A percentile compares a stretch with the other conserved stretches of the same genome.
phyloP scores from a whole-genome alignment of 2,888 invertebrate genomes.

The Hypomecis atomaria region DNA sequence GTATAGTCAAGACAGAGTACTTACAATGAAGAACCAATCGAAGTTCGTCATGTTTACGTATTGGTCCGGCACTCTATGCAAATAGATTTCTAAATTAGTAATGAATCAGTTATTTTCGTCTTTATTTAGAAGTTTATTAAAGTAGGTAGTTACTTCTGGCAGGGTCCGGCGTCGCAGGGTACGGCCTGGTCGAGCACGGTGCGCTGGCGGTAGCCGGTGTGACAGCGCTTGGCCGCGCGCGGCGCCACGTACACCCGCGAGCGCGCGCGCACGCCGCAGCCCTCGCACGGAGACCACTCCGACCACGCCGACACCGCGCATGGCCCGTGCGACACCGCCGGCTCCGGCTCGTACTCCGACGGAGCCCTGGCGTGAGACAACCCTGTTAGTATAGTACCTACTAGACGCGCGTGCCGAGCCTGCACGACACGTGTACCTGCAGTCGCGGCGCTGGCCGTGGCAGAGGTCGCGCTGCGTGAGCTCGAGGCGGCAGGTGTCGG shows the following conservation, averaged over 20 bases:
- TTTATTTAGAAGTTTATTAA: too few species aligned
- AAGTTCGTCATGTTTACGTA: constrained; percentile 65
- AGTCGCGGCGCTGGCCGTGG: constrained; percentile 76
- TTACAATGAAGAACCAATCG: constrained; percentile 76
- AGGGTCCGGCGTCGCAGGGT: constrained; percentile 75
- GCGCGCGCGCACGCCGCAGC: constrained; percentile 89
- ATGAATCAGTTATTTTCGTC: too few species aligned
- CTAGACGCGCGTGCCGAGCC: too few species aligned
- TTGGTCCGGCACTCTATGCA: constrained; percentile 63
- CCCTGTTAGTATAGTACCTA: too few species aligned
- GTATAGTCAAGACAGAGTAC: constrained; percentile 46
- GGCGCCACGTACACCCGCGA: constrained; percentile 87
- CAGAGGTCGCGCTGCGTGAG: constrained; percentile 83
- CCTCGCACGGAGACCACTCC: constrained; percentile 90
- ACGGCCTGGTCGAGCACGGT: constrained; percentile 74
- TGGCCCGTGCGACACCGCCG: constrained; percentile 66
- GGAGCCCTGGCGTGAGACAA: constrained; percentile 55
- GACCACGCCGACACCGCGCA: constrained; percentile 91
- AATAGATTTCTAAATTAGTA: constrained; percentile 19
- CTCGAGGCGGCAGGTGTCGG: constrained; percentile 85
- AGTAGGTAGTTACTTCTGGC: constrained; percentile 56
- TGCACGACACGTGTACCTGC: constrained; percentile 60
- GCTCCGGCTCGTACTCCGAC: constrained; percentile 79
- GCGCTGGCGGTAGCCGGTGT: constrained; percentile 71
- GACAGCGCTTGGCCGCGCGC: constrained; percentile 87